phyloP scores from a whole-genome alignment of 2,113 vertebrate species.

The Phrynosoma platyrhinos region DNA sequence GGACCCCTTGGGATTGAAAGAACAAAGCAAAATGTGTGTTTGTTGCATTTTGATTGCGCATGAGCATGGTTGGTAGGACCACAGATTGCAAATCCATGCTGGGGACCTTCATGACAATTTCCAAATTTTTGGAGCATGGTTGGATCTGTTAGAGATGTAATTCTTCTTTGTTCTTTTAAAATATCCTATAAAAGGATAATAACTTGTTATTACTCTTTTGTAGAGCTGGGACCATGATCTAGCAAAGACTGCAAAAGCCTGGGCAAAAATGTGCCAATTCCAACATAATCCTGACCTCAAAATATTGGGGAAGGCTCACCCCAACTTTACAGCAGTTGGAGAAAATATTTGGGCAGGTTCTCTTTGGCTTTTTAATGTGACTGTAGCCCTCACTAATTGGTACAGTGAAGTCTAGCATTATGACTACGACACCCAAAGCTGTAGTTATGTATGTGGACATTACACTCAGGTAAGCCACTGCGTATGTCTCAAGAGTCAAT shows the following conservation, averaged over 20 bases:
- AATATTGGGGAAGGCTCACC: slow-evolving; percentile 49
- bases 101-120: no score
- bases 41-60: no score
- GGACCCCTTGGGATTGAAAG: no score
- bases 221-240: slow-evolving; percentile 73
- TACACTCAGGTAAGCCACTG: slow-evolving; percentile 68
- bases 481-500: neutral
- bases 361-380: neutral
- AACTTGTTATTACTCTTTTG: slow-evolving; percentile 30
- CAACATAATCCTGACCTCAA: slow-evolving; percentile 58
- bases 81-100: no score
- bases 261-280: slow-evolving; percentile 62
- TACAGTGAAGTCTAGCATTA: neutral
- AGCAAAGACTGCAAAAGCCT: slow-evolving; percentile 62
- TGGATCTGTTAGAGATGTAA: neutral
- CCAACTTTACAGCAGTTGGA: slow-evolving; percentile 44
- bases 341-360: slow-evolving; percentile 74
- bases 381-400: slow-evolving; percentile 44
- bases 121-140: neutral
- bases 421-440: fast-evolving
- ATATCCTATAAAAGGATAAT: neutral
- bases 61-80: no score
- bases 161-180: neutral
- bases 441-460: slow-evolving; percentile 49
- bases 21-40: no score